These are phyloP conservation scores for Acanthaster planci DNA, from an alignment of 35 echinoderm and acorn worm species.

Conservation along the genomic window DNA sequence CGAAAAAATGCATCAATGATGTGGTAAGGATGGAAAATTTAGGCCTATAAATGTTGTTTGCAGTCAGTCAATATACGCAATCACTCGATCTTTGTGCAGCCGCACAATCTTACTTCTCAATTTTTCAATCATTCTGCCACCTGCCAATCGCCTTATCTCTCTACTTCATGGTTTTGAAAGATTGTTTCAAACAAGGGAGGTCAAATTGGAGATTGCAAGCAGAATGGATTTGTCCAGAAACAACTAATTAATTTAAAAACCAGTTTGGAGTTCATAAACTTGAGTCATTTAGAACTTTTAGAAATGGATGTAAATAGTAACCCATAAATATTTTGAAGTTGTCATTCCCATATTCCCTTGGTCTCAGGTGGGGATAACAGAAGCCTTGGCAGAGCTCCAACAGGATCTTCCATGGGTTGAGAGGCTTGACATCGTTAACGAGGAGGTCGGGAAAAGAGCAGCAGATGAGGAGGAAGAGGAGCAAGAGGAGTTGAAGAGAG, in stretches of 20 bases:
- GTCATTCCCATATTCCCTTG: neutral
- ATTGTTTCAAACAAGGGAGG: too few relatives aligned
- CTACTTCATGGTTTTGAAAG: too few relatives aligned
- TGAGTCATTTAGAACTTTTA: neutral
- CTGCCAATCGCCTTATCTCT: too few relatives aligned
- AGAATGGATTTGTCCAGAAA: too few relatives aligned
- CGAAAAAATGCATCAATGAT: constrained; percentile 68
- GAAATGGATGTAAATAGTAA: neutral
- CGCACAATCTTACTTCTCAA: too few relatives aligned
- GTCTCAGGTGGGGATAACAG: constrained; percentile 56
- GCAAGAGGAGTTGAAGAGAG: constrained; percentile 17
- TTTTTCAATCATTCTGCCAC: too few relatives aligned
- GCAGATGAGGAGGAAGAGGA: constrained; percentile 44
- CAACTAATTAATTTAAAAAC: neutral
- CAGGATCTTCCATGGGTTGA: constrained; percentile 75
- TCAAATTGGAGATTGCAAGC: too few relatives aligned
- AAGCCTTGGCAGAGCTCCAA: constrained; percentile 57
- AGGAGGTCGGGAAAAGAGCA: neutral
- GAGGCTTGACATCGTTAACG: constrained; percentile 71
- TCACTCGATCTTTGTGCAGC: too few relatives aligned
- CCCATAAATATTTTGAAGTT: neutral
- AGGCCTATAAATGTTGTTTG: neutral
- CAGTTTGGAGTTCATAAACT: neutral
- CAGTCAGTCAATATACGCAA: neutral
- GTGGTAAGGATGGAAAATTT: constrained; percentile 47